These are phyloP conservation scores for Pyralis farinalis DNA, from an alignment of 2,888 invertebrate species.

Conservation along the genomic window DNA sequence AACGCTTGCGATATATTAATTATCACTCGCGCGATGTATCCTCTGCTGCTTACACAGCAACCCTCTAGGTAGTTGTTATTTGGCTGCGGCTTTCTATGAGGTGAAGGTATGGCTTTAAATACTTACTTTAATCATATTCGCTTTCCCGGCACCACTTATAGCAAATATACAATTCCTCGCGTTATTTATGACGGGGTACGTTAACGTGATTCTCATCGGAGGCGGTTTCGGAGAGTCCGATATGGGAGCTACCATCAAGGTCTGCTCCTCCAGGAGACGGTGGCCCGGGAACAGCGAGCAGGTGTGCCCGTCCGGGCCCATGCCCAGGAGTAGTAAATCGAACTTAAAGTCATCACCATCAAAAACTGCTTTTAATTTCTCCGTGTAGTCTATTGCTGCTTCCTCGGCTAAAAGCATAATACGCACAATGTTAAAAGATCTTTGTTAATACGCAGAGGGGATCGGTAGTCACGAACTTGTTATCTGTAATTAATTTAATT, in stretches of 20 bases:
- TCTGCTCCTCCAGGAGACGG: slow-evolving; percentile 81
- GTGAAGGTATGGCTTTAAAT: too few relatives aligned
- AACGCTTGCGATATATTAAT: too few relatives aligned
- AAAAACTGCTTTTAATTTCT: slow-evolving; percentile 84
- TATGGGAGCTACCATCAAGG: slow-evolving; percentile 89
- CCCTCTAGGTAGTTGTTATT: too few relatives aligned
- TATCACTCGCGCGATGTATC: too few relatives aligned
- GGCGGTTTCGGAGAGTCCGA: slow-evolving; percentile 98
- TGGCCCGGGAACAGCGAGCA: slow-evolving; percentile 97
- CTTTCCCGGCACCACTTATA: slow-evolving; percentile 91
- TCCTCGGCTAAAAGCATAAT: slow-evolving; percentile 83
- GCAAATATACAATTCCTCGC: slow-evolving; percentile 92
- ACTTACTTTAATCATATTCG: slow-evolving; percentile 91
- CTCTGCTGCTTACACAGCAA: too few relatives aligned
- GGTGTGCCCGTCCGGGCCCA: slow-evolving; percentile 99
- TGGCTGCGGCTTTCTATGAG: too few relatives aligned
- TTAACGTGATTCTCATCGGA: slow-evolving; percentile 93
- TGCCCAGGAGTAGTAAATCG: slow-evolving; percentile 94
- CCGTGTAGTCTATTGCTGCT: slow-evolving; percentile 88
- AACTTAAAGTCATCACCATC: slow-evolving; percentile 81
- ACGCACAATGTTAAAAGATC: too few relatives aligned
- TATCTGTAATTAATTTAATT: too few relatives aligned
- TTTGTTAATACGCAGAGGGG: too few relatives aligned
- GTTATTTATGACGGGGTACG: slow-evolving; percentile 93
- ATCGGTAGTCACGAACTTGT: too few relatives aligned